A percentile compares a stretch with the other conserved stretches of the same genome.
Evolutionary conservation across 2,797 vertebrate species (phyloP).

Genomic region (Epinephelus coioides): DNA sequence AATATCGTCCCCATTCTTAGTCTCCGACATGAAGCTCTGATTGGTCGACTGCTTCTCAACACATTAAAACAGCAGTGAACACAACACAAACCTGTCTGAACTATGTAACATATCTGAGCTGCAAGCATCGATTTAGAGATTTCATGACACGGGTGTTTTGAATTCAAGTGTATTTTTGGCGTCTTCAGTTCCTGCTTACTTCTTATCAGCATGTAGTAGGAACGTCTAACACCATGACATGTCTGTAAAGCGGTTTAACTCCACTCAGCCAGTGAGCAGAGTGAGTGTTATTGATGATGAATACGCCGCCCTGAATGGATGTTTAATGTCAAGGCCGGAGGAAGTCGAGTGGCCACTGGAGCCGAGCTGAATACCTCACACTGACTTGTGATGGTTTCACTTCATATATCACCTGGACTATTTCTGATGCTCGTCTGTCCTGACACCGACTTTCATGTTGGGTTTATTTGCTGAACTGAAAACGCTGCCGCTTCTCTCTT

Average conservation of each 20-base stretch:
- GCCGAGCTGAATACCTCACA: background rate
- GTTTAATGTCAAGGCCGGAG: conserved; percentile 6
- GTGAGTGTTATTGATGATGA: background rate
- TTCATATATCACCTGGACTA: background rate
- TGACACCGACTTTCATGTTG: conserved; percentile 29
- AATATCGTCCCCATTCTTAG: background rate
- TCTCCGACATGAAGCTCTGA: background rate
- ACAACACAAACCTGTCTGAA: too few relatives aligned
- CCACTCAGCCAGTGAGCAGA: background rate
- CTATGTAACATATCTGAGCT: too few relatives aligned
- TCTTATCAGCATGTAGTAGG: background rate
- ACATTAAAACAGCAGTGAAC: background rate
- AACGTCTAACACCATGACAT: background rate
- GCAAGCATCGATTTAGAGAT: background rate
- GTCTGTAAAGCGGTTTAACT: background rate
- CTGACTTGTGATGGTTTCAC: background rate
- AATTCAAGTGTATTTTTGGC: background rate
- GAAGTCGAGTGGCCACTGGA: background rate
- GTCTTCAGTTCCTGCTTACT: background rate
- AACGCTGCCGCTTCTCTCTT: conserved; percentile 29
- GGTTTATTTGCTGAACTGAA: conserved; percentile 49
- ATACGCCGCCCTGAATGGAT: background rate
- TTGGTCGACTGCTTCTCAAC: background rate
- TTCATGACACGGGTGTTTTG: background rate
- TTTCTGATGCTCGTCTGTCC: background rate